phyloP scores from a whole-genome alignment of 2,113 vertebrate species.

The Rhinopithecus roxellana region DNA sequence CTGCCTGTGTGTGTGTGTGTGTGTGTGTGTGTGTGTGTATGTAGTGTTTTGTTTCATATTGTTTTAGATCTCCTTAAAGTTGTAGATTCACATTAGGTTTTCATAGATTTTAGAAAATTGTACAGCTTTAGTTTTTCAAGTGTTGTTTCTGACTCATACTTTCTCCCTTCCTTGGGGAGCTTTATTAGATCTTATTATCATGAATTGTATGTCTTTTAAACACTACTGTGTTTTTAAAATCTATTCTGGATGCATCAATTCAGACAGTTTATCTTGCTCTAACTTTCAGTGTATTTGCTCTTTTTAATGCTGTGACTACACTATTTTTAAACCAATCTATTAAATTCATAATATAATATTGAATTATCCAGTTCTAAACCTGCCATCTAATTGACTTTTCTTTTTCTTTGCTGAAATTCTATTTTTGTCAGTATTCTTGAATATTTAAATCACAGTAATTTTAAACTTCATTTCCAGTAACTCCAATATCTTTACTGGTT shows the following conservation, averaged over 20 bases:
- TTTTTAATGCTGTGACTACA: background rate
- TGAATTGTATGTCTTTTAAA: background rate
- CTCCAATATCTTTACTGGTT: background rate
- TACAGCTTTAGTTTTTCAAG: background rate
- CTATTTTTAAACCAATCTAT: background rate
- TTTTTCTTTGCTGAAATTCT: background rate
- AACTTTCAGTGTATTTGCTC: background rate
- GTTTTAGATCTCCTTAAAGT: background rate
- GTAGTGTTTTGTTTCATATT: background rate
- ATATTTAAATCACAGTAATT: background rate
- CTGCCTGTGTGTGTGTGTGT: background rate
- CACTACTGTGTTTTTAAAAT: background rate
- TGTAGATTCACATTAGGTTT: background rate
- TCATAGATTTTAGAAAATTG: background rate
- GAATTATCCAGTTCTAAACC: background rate
- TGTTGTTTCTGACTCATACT: background rate
- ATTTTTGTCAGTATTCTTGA: background rate
- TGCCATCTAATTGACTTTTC: background rate
- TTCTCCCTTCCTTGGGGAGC: background rate
- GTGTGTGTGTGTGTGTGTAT: background rate
- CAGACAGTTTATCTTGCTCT: background rate
- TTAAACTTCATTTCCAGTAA: background rate
- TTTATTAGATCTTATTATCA: background rate
- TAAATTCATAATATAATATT: background rate
- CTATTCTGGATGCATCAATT: background rate